phyloP scores from a whole-genome alignment of 2,797 vertebrate genomes.

The Muscicapa striata region DNA sequence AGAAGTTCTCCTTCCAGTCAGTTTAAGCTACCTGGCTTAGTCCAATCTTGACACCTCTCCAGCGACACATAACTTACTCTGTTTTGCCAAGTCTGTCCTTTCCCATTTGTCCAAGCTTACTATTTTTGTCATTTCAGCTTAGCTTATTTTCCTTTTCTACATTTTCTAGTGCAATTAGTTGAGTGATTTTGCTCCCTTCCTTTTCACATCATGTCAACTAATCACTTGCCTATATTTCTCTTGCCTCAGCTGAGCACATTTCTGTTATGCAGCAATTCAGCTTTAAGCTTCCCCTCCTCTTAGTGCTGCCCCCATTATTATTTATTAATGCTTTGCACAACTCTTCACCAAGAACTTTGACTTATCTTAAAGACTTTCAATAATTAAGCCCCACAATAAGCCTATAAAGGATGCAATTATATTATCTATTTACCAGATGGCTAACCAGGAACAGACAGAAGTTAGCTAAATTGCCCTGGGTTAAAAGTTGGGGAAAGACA shows the following conservation, averaged over 20 bases:
- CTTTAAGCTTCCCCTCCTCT: neutral
- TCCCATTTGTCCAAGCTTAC: constrained; percentile 12
- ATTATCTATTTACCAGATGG: constrained; percentile 63
- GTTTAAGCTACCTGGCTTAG: neutral
- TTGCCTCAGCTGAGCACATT: neutral
- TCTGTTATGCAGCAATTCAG: neutral
- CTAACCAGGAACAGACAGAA: constrained; percentile 56
- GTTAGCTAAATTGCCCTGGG: constrained; percentile 61
- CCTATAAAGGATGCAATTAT: constrained; percentile 49
- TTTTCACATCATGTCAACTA: neutral
- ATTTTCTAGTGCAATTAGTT: neutral
- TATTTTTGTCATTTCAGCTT: constrained; percentile 20
- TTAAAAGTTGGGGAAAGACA: constrained; percentile 55
- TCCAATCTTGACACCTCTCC: neutral
- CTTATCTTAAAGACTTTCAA: constrained; percentile 33
- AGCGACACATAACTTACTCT: neutral
- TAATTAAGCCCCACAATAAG: constrained; percentile 46
- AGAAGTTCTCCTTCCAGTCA: neutral
- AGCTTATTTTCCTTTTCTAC: neutral
- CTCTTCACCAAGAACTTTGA: constrained; percentile 22
- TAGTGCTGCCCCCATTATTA: neutral
- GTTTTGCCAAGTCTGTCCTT: constrained; percentile 30
- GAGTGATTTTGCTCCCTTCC: neutral
- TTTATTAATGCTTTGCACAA: constrained; percentile 44
- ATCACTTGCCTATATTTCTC: neutral